phyloP scores from a whole-genome alignment of 1,140 invertebrate species.

The Macrosteles quadrilineatus region DNA sequence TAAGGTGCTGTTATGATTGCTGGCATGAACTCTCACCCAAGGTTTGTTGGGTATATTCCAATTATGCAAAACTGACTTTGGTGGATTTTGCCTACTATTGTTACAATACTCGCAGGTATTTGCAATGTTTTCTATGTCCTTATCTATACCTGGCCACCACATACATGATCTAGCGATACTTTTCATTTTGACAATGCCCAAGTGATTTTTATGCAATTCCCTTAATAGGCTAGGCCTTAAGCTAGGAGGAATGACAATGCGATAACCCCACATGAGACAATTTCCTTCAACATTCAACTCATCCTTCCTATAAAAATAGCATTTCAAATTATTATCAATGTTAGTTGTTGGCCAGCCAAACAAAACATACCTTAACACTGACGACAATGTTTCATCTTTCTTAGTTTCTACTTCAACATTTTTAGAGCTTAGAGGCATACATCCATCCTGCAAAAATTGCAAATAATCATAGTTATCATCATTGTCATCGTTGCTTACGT shows the following conservation, averaged over 20 bases:
- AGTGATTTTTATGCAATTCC: background rate
- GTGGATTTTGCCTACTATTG: background rate
- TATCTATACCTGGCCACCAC: too few species aligned
- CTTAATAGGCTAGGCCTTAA: too few species aligned
- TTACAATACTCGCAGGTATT: background rate
- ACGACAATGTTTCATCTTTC: background rate
- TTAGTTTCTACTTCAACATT: background rate
- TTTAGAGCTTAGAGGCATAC: background rate
- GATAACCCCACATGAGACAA: too few species aligned
- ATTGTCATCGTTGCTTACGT: background rate
- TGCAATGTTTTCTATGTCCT: background rate
- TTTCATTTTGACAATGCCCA: too few species aligned
- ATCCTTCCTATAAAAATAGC: too few species aligned
- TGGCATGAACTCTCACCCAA: background rate
- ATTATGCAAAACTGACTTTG: background rate
- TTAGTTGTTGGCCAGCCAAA: too few species aligned
- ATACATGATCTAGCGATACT: too few species aligned
- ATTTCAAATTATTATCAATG: too few species aligned
- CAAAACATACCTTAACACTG: too few species aligned
- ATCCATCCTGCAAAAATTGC: background rate
- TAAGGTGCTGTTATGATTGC: background rate
- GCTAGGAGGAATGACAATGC: too few species aligned
- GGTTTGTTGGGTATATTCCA: background rate
- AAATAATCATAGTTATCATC: background rate
- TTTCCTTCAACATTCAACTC: too few species aligned